Percentiles rank a stretch among this genome's conserved stretches.
phyloP scores from a whole-genome alignment of 2,888 invertebrate species.

The Lepidonotus clava region DNA sequence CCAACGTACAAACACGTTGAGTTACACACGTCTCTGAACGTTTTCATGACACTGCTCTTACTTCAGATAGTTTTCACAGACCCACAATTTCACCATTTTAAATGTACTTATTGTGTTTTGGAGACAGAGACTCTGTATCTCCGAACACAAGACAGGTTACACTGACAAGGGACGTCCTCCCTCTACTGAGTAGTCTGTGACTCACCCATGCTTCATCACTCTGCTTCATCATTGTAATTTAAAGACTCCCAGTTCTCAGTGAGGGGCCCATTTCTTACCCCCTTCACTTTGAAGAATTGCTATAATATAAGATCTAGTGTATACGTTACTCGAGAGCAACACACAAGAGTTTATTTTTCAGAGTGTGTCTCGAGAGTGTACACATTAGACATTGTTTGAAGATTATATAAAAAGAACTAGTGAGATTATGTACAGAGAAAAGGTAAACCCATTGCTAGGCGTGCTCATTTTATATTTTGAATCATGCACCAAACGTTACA shows the following conservation, averaged over 20 bases:
- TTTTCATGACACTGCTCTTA: too few species aligned
- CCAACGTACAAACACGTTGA: too few species aligned
- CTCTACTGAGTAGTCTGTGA: background rate
- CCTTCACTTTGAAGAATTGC: background rate
- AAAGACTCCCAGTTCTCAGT: background rate
- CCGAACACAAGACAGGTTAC: too few species aligned
- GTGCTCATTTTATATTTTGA: constrained; percentile 42
- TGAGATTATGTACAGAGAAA: constrained; percentile 41
- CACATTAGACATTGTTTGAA: background rate
- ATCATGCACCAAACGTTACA: background rate
- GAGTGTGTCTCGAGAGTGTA: background rate
- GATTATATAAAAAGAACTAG: background rate
- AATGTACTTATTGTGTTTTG: too few species aligned
- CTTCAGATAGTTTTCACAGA: too few species aligned
- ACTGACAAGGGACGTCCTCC: background rate
- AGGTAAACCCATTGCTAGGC: background rate
- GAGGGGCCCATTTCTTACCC: constrained; percentile 27
- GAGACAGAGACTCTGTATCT: too few species aligned
- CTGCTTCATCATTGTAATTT: background rate
- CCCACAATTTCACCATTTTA: too few species aligned
- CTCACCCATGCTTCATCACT: background rate
- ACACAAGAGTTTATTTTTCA: constrained; percentile 38
- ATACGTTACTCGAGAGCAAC: background rate
- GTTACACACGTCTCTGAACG: too few species aligned
- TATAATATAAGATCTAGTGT: background rate